These are phyloP conservation scores for Menidia menidia DNA, from an alignment of 2,797 vertebrate genomes.

Conservation along the genomic window DNA sequence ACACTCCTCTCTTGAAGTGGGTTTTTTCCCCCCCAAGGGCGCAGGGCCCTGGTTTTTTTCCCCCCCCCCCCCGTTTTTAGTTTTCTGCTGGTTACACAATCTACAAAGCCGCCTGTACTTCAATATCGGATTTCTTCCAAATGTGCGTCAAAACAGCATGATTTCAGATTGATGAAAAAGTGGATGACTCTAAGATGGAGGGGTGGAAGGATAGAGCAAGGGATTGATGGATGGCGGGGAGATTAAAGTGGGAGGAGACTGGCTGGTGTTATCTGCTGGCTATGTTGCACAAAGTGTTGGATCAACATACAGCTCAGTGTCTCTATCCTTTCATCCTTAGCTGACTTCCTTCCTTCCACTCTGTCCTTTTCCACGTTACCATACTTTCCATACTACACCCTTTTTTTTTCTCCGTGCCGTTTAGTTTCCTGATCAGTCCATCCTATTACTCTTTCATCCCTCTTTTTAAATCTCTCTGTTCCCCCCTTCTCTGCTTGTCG, in stretches of 20 bases:
- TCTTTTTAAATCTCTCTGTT: background rate
- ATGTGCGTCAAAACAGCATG: slow-evolving; percentile 31
- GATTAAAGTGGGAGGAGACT: slow-evolving; percentile 68
- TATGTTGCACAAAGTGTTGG: slow-evolving; percentile 47
- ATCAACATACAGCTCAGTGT: slow-evolving; percentile 53
- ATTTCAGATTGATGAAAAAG: slow-evolving; percentile 61
- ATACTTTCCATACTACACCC: background rate
- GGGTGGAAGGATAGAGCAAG: slow-evolving; percentile 36
- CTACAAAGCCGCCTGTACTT: slow-evolving; percentile 28
- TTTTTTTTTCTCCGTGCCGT: background rate
- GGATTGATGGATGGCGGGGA: slow-evolving; percentile 60
- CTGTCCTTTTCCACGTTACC: background rate
- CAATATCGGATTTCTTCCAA: slow-evolving; percentile 23
- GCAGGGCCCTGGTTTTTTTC: slow-evolving; percentile 21
- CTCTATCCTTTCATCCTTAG: slow-evolving; percentile 54
- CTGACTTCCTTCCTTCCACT: slow-evolving; percentile 32
- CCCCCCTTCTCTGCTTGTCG: background rate
- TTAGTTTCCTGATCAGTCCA: background rate
- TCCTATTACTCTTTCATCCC: background rate
- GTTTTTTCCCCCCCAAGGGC: slow-evolving; percentile 14
- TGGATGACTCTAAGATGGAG: slow-evolving; percentile 52
- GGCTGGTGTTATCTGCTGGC: slow-evolving; percentile 59
- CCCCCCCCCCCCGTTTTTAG: slow-evolving; percentile 7
- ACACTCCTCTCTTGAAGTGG: slow-evolving; percentile 38
- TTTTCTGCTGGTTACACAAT: slow-evolving; percentile 26